phyloP scores from a whole-genome alignment of 1,140 invertebrate genomes.

The Berghia stephanieae region DNA sequence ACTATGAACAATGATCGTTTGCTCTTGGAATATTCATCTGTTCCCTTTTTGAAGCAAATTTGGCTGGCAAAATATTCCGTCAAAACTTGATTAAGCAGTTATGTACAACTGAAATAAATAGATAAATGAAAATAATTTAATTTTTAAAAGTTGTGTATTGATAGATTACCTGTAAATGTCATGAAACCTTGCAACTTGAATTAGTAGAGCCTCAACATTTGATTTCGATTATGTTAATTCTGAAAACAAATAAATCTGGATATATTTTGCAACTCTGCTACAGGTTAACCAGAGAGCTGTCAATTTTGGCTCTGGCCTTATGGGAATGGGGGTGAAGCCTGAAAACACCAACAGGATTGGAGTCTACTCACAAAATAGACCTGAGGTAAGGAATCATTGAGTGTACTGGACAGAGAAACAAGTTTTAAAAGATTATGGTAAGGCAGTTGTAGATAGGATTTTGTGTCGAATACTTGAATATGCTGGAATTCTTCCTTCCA shows the following conservation, averaged over 20 bases:
- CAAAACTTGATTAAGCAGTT: too few relatives aligned
- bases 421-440: too few relatives aligned
- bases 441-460: too few relatives aligned
- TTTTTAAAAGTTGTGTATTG: background rate
- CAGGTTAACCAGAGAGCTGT: constrained; percentile 81
- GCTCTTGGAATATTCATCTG: too few relatives aligned
- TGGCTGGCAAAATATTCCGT: too few relatives aligned
- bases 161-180: background rate
- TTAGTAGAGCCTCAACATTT: background rate
- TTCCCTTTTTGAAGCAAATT: too few relatives aligned
- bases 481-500: too few relatives aligned
- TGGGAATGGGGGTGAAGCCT: constrained; percentile 77
- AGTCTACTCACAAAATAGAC: constrained; percentile 93
- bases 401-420: too few relatives aligned
- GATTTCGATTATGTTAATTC: background rate
- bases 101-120: background rate
- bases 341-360: constrained; percentile 83
- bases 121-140: background rate
- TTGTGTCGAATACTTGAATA: too few relatives aligned
- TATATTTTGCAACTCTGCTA: too few relatives aligned
- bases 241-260: constrained; percentile 19
- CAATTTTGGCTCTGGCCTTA: constrained; percentile 90
- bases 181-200: background rate
- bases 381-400: constrained; percentile 72
- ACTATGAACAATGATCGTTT: too few relatives aligned